phyloP scores from a whole-genome alignment of 1,140 invertebrate species.

The Catajapyx aquilonaris region DNA sequence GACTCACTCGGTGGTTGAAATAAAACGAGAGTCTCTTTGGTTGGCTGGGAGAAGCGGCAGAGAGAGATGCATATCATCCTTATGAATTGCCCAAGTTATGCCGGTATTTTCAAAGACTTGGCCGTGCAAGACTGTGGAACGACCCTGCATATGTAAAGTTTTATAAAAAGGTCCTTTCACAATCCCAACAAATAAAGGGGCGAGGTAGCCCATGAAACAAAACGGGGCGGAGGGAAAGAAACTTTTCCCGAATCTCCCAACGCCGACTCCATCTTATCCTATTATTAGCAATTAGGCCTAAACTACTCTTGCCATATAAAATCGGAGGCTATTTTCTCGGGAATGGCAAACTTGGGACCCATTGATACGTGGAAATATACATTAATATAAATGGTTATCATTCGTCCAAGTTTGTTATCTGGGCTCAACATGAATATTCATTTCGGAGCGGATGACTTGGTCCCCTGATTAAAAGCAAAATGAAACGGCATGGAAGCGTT shows the following conservation, averaged over 20 bases:
- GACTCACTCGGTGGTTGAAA: background rate
- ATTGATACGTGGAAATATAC: constrained; percentile 10
- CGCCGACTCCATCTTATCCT: constrained; percentile 6
- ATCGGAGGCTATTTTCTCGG: constrained; percentile 3
- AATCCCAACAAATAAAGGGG: constrained; percentile 3
- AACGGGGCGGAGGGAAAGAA: too few relatives aligned
- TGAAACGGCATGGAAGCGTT: constrained; percentile 4
- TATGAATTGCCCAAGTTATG: constrained; percentile 4
- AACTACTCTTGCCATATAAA: constrained; percentile 7
- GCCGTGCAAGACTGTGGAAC: background rate
- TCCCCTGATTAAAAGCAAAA: constrained; percentile 7
- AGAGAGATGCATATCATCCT: background rate
- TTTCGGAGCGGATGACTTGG: constrained; percentile 1
- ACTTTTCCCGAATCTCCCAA: background rate
- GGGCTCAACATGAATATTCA: constrained; percentile 7
- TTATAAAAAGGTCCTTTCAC: constrained; percentile 2
- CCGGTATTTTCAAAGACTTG: constrained; percentile 1
- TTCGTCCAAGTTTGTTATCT: constrained; percentile 8
- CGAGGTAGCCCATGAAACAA: constrained; percentile 1
- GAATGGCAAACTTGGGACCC: constrained; percentile 7
- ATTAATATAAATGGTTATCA: constrained; percentile 10
- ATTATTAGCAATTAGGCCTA: constrained; percentile 8
- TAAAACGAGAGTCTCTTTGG: background rate
- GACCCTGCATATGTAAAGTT: constrained; percentile 1
- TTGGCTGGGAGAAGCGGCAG: too few relatives aligned